Percentiles rank a stretch among this genome's conserved stretches.
Conservation (phyloP, 2,797 vertebrate genomes). For the Anguilla obscura region DNA sequence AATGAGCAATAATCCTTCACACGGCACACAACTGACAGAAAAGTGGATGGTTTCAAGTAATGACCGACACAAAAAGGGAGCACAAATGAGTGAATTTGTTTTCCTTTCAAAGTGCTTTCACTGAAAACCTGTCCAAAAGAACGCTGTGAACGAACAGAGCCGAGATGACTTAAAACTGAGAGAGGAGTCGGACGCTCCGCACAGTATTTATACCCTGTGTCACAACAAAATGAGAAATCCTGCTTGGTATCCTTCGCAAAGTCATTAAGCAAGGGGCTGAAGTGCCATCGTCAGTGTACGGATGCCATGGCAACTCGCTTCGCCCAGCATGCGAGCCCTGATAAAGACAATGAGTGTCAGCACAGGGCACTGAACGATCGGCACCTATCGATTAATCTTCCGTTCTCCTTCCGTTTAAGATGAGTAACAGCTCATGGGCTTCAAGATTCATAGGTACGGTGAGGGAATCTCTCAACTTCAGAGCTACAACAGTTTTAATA, state of each 20-base stretch:
- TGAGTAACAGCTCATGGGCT: neutral
- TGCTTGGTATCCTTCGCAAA: slow-evolving; percentile 72
- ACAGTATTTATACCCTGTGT: slow-evolving; percentile 52
- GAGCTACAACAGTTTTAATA: neutral
- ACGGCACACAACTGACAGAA: slow-evolving; percentile 68
- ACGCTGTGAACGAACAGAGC: slow-evolving; percentile 19
- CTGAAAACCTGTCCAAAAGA: slow-evolving; percentile 49
- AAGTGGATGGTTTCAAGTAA: slow-evolving; percentile 71
- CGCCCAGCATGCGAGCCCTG: slow-evolving; percentile 72
- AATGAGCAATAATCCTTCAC: slow-evolving; percentile 74
- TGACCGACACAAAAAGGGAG: slow-evolving; percentile 62
- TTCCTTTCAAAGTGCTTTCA: slow-evolving; percentile 51
- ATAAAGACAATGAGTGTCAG: slow-evolving; percentile 79
- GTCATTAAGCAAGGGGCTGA: slow-evolving; percentile 82
- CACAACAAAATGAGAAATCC: slow-evolving; percentile 71
- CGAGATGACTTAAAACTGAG: slow-evolving; percentile 50
- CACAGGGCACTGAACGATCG: slow-evolving; percentile 59
- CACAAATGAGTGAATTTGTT: slow-evolving; percentile 66
- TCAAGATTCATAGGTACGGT: neutral
- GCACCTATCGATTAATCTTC: slow-evolving; percentile 73
- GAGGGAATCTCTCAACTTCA: neutral
- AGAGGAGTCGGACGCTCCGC: slow-evolving; percentile 57
- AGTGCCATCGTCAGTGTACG: slow-evolving; percentile 76
- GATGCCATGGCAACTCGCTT: slow-evolving; percentile 81
- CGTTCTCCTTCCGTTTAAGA: slow-evolving; percentile 42